Evolutionary conservation across 2,888 invertebrate species (phyloP), one percentile per base, ranked within the genome.

Genomic region (Trichacis sp.): DNA sequence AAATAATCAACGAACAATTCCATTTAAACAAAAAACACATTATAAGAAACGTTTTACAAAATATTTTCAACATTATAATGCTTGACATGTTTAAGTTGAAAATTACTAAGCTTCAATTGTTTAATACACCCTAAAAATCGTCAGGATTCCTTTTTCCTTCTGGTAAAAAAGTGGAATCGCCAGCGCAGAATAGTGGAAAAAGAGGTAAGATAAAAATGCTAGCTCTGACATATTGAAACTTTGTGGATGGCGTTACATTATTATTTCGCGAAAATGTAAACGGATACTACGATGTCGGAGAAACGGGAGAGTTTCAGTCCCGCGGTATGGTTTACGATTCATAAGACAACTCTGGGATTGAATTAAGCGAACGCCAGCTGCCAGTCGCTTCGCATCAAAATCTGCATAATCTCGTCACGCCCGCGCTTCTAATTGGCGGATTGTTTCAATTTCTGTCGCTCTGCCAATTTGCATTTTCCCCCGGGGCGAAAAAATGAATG

Each of bases 371-470:
- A 75, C 76, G 76, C 77, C 80, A 79, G 80, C 81, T 81, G 80
- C 77, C 81, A 78, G 78, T 74, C 76, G 67, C 71, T 71, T 68
- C 73, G 73, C 64, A 63, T 69, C 68, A 78, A 77, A 82, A 82
- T 83, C 78, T 83, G 78, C 82, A 82, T 83, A 83, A 83, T 83
- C 80, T 76, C 81, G 78, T 83, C 80, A 81, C 78, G 78, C 74
- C 78, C 80, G 78, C 81, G 77, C 80, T 80, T 82, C 81, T 83
- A 83, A 83, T 83, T 83, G 82, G 82, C 78, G 80, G 80, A 82
- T 81, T 82, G 82, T 83, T 83, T 82, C 82, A 82, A 82, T 82
- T 81, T 77, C 81, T 77, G 74, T 78, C 75, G 73, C 74, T 70
- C 71, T 71, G 73, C 71, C 73, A 73, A 79, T 78, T 80, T 76